A percentile compares a stretch with the other conserved stretches of the same genome.
phyloP scores from a whole-genome alignment of 2,797 vertebrate genomes.

The Manis pentadactyla region DNA sequence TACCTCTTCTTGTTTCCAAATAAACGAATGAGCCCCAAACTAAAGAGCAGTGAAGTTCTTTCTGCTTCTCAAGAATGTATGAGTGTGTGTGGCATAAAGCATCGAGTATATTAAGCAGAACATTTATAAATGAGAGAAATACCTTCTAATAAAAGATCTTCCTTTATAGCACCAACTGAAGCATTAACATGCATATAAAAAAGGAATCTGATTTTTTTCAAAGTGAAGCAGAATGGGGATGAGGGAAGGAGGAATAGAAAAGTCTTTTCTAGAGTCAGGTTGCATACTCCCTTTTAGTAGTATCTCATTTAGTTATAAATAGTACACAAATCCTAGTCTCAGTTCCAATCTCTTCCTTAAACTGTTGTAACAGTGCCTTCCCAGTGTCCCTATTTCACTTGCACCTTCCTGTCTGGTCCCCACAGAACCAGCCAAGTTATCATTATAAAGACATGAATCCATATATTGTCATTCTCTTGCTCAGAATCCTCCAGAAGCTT shows the following conservation, averaged over 20 bases:
- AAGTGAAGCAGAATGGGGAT: background rate
- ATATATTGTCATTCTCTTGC: background rate
- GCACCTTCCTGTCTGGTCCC: background rate
- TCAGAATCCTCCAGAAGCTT: background rate
- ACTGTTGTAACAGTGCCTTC: background rate
- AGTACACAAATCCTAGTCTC: background rate
- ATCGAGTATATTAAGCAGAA: background rate
- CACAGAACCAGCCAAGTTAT: background rate
- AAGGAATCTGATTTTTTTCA: background rate
- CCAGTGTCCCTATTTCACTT: background rate
- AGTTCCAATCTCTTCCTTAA: background rate
- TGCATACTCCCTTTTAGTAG: background rate
- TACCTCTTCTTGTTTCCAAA: slow-evolving; percentile 13
- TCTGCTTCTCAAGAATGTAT: background rate
- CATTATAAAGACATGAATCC: slow-evolving; percentile 2
- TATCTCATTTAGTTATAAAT: background rate
- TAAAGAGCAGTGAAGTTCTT: background rate
- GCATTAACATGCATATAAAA: background rate
- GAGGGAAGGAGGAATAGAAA: background rate
- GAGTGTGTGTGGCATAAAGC: background rate
- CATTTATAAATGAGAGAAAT: background rate
- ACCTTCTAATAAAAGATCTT: too few relatives aligned
- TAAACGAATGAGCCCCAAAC: background rate
- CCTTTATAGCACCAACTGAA: background rate
- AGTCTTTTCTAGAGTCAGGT: background rate